Percentiles rank a stretch among this genome's conserved stretches.
Conservation (phyloP, 1,140 invertebrate species). For the Leucophenga varia region DNA sequence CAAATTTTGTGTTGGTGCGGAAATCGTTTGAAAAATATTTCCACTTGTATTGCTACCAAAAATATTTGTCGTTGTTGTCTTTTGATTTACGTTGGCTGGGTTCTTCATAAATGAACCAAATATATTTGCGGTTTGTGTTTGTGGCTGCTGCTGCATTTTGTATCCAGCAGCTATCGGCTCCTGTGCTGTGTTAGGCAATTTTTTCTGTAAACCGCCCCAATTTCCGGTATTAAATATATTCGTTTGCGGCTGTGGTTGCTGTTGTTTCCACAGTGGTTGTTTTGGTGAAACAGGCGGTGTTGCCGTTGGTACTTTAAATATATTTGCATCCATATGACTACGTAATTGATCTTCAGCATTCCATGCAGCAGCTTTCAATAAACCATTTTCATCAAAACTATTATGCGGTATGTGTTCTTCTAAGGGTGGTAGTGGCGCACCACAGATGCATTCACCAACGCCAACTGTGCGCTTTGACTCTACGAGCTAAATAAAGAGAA, state of each 20-base stretch:
- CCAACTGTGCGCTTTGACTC: conserved; percentile 64
- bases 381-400: conserved; percentile 69
- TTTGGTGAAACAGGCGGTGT: conserved; percentile 23
- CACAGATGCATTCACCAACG: conserved; percentile 69
- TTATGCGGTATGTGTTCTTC: conserved; percentile 62
- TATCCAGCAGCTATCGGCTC: too few species aligned
- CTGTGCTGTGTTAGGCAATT: background rate
- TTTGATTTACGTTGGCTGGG: too few species aligned
- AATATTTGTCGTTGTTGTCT: too few species aligned
- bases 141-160: background rate
- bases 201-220: too few species aligned
- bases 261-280: conserved; percentile 12
- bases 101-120: too few species aligned
- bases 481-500: conserved; percentile 59
- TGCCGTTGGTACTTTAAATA: conserved; percentile 33
- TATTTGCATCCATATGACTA: conserved; percentile 14
- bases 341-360: conserved; percentile 43
- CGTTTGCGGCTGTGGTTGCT: background rate
- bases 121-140: background rate
- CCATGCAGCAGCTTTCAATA: conserved; percentile 37
- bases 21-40: conserved; percentile 7
- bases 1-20: background rate
- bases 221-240: too few species aligned
- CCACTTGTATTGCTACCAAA: too few species aligned
- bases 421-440: conserved; percentile 61